phyloP scores from a whole-genome alignment of 2,797 vertebrate species.

The Centroberyx gerrardi region DNA sequence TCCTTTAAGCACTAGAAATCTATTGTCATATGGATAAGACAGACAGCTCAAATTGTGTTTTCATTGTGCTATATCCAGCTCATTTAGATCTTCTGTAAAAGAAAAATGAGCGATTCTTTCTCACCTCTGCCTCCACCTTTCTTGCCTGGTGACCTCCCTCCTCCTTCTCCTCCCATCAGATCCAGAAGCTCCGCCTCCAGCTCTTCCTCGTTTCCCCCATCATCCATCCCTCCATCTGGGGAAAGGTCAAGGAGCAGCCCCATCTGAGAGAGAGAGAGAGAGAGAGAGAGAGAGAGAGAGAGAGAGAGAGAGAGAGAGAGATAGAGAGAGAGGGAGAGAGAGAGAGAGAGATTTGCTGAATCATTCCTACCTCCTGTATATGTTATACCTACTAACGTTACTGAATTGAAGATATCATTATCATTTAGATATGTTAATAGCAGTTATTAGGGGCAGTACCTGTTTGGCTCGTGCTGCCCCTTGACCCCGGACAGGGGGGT shows the following conservation, averaged over 20 bases:
- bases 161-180: constrained; percentile 87
- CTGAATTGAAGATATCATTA: neutral
- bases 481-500: constrained; percentile 84
- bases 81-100: neutral
- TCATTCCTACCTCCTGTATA: constrained; percentile 20
- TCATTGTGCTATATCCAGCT: neutral
- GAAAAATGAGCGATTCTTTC: constrained; percentile 20
- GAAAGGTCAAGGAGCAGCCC: constrained; percentile 90
- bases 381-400: neutral
- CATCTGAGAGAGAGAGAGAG: constrained; percentile 81
- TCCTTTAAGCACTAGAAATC: neutral
- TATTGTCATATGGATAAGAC: neutral
- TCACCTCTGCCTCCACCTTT: constrained; percentile 85
- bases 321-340: neutral
- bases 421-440: neutral
- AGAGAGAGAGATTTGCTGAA: neutral
- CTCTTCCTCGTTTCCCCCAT: constrained; percentile 86
- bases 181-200: constrained; percentile 92
- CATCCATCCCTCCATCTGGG: constrained; percentile 84
- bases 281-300: neutral
- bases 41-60: neutral
- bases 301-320: neutral
- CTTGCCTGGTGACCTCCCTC: constrained; percentile 74
- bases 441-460: constrained; percentile 67
- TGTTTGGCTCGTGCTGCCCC: constrained; percentile 87